These are phyloP conservation scores for Sinocyclocheilus maitianheensis DNA, from an alignment of 2,113 vertebrate species.

Conservation along the genomic window DNA sequence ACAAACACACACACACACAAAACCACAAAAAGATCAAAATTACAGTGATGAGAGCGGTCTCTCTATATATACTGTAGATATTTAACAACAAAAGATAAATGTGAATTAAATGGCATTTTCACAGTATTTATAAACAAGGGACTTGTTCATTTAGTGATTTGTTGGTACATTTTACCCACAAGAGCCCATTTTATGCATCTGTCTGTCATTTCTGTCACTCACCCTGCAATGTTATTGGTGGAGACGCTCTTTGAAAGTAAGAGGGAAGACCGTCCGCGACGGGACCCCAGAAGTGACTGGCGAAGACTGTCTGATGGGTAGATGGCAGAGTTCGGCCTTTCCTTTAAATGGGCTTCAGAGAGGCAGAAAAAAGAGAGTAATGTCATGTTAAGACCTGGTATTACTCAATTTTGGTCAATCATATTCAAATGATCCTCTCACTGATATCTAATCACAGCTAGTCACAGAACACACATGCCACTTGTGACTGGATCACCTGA, in stretches of 20 bases:
- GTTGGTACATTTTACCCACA: background rate
- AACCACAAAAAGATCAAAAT: background rate
- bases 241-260: constrained; percentile 92
- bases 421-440: background rate
- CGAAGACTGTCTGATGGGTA: constrained; percentile 88
- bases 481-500: too few species aligned
- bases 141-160: background rate
- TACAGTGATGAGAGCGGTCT: background rate
- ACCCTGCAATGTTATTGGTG: constrained; percentile 95
- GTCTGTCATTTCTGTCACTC: constrained; percentile 53
- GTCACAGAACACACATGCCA: background rate
- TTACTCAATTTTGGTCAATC: background rate
- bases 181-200: background rate
- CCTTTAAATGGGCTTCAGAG: constrained; percentile 75
- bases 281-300: constrained; percentile 85
- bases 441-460: too few species aligned
- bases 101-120: background rate
- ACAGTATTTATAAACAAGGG: background rate
- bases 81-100: background rate
- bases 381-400: background rate
- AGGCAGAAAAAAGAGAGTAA: background rate
- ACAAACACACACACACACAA: constrained; percentile 8
- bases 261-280: constrained; percentile 79
- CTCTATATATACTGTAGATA: background rate
- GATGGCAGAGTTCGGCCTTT: constrained; percentile 88